phyloP scores from a whole-genome alignment of 2,113 vertebrate species.

The Ctenomys sociabilis region DNA sequence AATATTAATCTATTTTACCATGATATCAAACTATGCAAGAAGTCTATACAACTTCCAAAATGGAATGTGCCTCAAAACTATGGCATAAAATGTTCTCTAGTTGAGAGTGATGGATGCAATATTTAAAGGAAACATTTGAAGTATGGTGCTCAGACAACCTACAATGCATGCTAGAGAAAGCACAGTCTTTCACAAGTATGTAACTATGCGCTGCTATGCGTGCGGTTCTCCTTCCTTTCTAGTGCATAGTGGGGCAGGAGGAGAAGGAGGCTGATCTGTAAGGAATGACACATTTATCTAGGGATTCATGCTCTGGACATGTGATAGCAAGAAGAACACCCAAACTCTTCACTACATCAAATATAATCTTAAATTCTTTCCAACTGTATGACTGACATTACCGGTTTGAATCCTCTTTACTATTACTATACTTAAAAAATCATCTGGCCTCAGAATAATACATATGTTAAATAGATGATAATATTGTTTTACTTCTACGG shows the following conservation, averaged over 20 bases:
- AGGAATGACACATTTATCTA: background rate
- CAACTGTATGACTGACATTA: background rate
- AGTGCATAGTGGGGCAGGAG: background rate
- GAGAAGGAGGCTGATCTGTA: background rate
- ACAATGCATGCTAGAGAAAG: background rate
- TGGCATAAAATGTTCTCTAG: background rate
- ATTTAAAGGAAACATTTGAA: background rate
- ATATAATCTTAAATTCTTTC: too few relatives aligned
- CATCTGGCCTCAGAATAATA: background rate
- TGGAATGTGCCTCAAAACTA: background rate
- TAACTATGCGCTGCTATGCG: background rate
- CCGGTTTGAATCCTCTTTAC: background rate
- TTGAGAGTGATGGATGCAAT: background rate
- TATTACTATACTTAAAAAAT: background rate
- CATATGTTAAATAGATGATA: background rate
- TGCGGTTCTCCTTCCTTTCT: background rate
- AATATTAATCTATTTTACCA: constrained; percentile 7
- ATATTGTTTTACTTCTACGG: background rate
- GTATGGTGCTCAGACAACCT: background rate
- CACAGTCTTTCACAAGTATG: background rate
- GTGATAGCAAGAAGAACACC: background rate
- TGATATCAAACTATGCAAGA: background rate
- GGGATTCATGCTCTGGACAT: background rate
- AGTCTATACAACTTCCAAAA: constrained; percentile 27
- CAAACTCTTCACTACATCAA: background rate